phyloP scores from a whole-genome alignment of 2,888 invertebrate species.

The Crioceris asparagi region DNA sequence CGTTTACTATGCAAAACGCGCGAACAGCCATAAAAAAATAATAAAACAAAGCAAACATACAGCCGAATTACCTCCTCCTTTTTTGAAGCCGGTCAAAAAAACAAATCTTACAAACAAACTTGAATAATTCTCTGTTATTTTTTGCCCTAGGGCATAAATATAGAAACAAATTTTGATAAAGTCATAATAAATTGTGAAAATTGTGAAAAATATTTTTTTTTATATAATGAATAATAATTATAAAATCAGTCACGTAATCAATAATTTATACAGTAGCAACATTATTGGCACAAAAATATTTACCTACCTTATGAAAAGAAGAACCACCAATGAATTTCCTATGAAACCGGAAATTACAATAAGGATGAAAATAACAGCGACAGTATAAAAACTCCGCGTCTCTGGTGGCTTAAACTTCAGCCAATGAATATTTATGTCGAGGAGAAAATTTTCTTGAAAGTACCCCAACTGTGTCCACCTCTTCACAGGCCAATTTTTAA shows the following conservation, averaged over 20 bases:
- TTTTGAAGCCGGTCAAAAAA: too few relatives aligned
- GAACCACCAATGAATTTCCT: constrained; percentile 61
- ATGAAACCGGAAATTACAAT: constrained; percentile 55
- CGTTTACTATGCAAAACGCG: too few relatives aligned
- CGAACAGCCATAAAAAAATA: too few relatives aligned
- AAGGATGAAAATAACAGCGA: constrained; percentile 52
- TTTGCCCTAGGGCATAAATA: too few relatives aligned
- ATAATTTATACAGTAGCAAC: background rate
- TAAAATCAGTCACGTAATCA: too few relatives aligned
- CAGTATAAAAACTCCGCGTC: constrained; percentile 44
- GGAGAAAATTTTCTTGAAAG: constrained; percentile 47
- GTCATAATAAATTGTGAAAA: background rate
- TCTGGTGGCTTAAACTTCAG: constrained; percentile 55
- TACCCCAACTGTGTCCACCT: constrained; percentile 45
- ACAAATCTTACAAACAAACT: too few relatives aligned
- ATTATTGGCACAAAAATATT: background rate
- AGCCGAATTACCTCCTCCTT: too few relatives aligned
- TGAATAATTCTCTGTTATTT: too few relatives aligned
- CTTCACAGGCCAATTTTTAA: constrained; percentile 32
- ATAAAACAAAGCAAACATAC: too few relatives aligned
- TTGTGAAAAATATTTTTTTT: background rate
- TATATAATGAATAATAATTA: too few relatives aligned
- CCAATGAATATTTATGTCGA: constrained; percentile 62
- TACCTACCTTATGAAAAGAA: constrained; percentile 61
- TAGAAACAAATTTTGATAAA: background rate